These are phyloP conservation scores for Lamproptera curius DNA, from an alignment of 2,888 invertebrate species.

Conservation along the genomic window DNA sequence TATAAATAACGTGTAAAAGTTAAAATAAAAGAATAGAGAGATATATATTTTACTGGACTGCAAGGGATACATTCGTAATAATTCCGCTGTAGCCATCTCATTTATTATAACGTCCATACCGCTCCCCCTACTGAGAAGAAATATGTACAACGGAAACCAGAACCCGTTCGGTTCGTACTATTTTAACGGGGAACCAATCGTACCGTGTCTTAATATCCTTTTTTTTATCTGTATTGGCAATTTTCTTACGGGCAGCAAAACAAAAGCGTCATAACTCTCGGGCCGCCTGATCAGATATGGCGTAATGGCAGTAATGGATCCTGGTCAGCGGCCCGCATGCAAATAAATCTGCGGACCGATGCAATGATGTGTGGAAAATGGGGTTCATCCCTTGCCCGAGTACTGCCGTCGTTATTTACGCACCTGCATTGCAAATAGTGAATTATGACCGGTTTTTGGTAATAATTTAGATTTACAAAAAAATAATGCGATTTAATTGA, in stretches of 20 bases:
- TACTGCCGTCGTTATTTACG: slow-evolving; percentile 26
- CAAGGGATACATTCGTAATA: slow-evolving; percentile 22
- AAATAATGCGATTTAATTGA: too few relatives aligned
- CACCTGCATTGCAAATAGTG: slow-evolving; percentile 21
- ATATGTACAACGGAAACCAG: slow-evolving; percentile 60
- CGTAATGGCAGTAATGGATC: slow-evolving; percentile 77
- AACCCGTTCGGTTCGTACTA: slow-evolving; percentile 54
- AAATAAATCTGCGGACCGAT: slow-evolving; percentile 78
- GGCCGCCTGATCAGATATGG: slow-evolving; percentile 74
- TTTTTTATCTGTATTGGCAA: slow-evolving; percentile 50
- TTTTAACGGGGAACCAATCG: slow-evolving; percentile 39
- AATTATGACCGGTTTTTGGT: too few relatives aligned
- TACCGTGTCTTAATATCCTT: slow-evolving; percentile 48
- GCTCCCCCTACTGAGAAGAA: slow-evolving; percentile 50
- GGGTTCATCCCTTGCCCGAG: slow-evolving; percentile 59
- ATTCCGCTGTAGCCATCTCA: slow-evolving; percentile 30
- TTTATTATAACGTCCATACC: slow-evolving; percentile 27
- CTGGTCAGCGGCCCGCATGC: slow-evolving; percentile 79
- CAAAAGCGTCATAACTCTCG: slow-evolving; percentile 73
- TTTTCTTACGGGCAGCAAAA: slow-evolving; percentile 71
- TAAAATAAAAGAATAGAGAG: not conserved
- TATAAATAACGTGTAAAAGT: not conserved
- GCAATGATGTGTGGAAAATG: slow-evolving; percentile 79
- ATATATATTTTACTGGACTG: slow-evolving; percentile 30
- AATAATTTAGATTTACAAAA: too few relatives aligned